Percentiles rank a stretch among this genome's conserved stretches.
Evolutionary conservation across 1,140 invertebrate species (phyloP).

Genomic region (Vanessa atalanta): DNA sequence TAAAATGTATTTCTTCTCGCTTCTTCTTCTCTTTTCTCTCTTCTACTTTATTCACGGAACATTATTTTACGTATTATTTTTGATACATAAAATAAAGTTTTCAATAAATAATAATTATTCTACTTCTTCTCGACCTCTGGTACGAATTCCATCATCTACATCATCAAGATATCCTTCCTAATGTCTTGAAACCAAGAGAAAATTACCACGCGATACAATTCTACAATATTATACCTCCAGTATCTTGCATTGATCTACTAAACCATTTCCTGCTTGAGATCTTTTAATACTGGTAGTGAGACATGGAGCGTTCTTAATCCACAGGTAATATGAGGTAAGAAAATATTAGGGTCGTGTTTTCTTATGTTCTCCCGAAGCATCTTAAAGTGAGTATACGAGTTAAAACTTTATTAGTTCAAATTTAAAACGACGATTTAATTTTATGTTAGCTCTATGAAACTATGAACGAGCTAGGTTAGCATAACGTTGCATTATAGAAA

Average conservation of each 20-base stretch:
- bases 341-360: conserved; percentile 28
- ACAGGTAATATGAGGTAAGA: conserved; percentile 21
- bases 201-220: too few species aligned
- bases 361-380: conserved; percentile 23
- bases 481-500: not conserved
- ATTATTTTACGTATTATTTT: too few species aligned
- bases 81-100: too few species aligned
- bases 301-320: conserved; percentile 14
- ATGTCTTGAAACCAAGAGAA: too few species aligned
- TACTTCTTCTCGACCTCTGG: too few species aligned
- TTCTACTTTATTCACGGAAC: too few species aligned
- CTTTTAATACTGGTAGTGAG: conserved; percentile 18
- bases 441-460: conserved; percentile 8
- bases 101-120: too few species aligned
- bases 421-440: conserved; percentile 16
- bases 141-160: too few species aligned
- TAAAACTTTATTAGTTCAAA: conserved; percentile 31
- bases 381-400: conserved; percentile 12
- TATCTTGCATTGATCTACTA: not conserved
- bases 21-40: too few species aligned
- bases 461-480: not conserved
- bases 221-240: too few species aligned
- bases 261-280: not conserved
- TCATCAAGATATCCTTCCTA: too few species aligned
- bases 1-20: too few species aligned